Evolutionary conservation across 1,140 invertebrate genomes (phyloP), one percentile per base, ranked within the genome.

Genomic region (Cherax quadricarinatus): DNA sequence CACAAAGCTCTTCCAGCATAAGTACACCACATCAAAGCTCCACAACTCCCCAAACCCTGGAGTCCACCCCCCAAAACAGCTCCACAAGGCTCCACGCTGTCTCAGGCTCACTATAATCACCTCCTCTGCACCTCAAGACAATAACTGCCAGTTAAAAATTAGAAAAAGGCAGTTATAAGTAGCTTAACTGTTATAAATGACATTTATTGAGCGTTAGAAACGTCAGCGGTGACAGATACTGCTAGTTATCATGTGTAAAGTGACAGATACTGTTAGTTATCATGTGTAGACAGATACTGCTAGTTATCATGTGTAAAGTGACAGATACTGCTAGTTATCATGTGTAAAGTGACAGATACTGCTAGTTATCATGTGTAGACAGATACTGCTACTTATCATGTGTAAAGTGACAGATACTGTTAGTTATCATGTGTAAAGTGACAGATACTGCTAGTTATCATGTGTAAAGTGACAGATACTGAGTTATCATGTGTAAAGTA

Each of bases 81-180:
- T 70, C 16, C 62, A 16, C 62, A 6, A 57, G 16, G 62, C 21
- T 30, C 14, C 3, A 4, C 12, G 24, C 14, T 30, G 70, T 30
- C 70, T 30, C n/a, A 21, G 21, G 5, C 4, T 0, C 57, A 57
- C 7, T 24, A 12, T 83, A 83, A 83, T 83, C 51, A 16, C 51
- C 24, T 16, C n/a, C 14, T 57, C 24, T 83, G 57, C 10, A n/a
- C 57, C 21, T 48, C 51, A 14, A 18, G 81, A 83, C 81, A 83
- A 57, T 83, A 51, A 83, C 57, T 60, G 81, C 10, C 57, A 57
- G 81, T 83, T 83, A 83, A 83, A 83, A 83, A 60, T 83, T 83
- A 83, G 81, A 83, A 83, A 41, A 83, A 60, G 51, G 81, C 81
- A 83, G 81, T 83, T 60, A 83, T 51, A 57, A 83, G 81, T 60